Percentiles rank a stretch among this genome's conserved stretches.
Evolutionary conservation across 2,113 vertebrate species (phyloP).

Genomic region (Motacilla tschutschensis): DNA sequence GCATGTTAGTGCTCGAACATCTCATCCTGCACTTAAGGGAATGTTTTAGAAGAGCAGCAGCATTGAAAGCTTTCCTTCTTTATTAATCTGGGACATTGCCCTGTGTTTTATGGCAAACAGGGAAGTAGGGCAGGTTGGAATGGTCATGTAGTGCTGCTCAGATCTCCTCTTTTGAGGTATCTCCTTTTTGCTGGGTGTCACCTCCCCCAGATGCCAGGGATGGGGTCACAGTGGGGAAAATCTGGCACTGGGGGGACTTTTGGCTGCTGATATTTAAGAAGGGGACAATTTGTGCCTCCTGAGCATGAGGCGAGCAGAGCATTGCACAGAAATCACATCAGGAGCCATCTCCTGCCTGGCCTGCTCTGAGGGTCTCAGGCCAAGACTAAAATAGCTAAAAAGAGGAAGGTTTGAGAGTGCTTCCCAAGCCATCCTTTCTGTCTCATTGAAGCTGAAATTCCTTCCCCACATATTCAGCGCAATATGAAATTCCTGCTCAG

Average conservation of each 20-base stretch:
- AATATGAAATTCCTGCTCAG: constrained; percentile 68
- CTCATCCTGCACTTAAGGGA: constrained; percentile 36
- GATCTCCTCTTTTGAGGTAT: not conserved
- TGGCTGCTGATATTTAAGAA: not conserved
- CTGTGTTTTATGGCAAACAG: not conserved
- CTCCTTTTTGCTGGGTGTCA: not conserved
- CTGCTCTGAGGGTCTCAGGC: not conserved
- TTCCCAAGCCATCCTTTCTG: not conserved
- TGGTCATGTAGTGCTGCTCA: not conserved
- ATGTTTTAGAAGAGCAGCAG: not conserved
- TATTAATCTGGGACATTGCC: not conserved
- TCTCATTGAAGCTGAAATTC: constrained; percentile 33
- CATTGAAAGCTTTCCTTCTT: constrained; percentile 15
- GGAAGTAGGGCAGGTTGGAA: not conserved
- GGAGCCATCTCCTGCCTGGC: not conserved
- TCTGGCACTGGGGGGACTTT: not conserved
- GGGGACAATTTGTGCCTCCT: fast-evolving
- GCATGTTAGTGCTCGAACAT: not conserved
- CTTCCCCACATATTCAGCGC: constrained; percentile 40
- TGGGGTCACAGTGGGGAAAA: not conserved
- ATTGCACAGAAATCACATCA: fast-evolving
- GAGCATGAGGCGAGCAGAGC: not conserved
- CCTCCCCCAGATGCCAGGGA: not conserved
- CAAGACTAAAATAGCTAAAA: not conserved
- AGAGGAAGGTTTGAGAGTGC: not conserved